phyloP scores from a whole-genome alignment of 2,113 vertebrate species.

The Polyodon spathula region DNA sequence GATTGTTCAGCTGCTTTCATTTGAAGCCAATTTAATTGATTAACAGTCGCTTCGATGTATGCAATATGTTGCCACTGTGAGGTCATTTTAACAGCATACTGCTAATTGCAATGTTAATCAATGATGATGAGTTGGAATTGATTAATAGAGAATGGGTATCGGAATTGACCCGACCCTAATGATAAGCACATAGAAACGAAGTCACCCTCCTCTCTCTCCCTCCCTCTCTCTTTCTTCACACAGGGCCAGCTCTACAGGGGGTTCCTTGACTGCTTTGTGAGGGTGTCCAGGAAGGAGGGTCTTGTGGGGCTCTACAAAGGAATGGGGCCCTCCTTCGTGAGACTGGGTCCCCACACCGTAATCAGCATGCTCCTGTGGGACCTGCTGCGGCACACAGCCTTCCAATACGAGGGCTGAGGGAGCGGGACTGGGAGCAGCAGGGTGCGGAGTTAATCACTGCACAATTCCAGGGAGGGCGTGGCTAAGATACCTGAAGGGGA shows the following conservation, averaged over 20 bases:
- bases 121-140: no score
- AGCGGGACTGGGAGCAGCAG: no score
- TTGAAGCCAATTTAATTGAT: no score
- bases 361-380: constrained; percentile 96
- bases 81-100: no score
- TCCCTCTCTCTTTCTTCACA: neutral
- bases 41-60: no score
- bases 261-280: constrained; percentile 74
- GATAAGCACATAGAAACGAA: neutral
- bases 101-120: no score
- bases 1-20: no score
- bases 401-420: constrained; percentile 23
- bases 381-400: constrained; percentile 64
- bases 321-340: constrained; percentile 76
- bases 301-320: constrained; percentile 81
- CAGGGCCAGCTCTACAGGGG: constrained; percentile 78
- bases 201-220: no score
- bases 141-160: no score
- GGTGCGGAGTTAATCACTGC: constrained; percentile 12
- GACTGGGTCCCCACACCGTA: constrained; percentile 83
- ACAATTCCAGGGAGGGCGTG: no score
- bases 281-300: constrained; percentile 70
- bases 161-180: neutral
- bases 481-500: no score
- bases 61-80: no score